phyloP scores from a whole-genome alignment of 2,797 vertebrate genomes.

The Yasuhikotakia modesta region DNA sequence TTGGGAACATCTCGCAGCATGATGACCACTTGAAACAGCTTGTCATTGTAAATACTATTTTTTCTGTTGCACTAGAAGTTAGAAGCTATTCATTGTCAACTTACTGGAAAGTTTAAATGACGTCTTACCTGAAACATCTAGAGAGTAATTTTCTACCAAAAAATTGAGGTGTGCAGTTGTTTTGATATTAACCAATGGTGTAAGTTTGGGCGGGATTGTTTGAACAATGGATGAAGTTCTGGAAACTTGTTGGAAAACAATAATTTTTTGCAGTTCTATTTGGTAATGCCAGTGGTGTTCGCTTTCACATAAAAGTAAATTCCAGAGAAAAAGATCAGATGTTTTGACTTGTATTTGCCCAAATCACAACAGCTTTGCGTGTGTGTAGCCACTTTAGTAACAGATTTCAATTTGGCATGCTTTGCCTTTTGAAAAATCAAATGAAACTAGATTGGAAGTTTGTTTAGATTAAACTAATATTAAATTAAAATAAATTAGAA shows the following conservation, averaged over 20 bases:
- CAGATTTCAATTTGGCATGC: slow-evolving; percentile 17
- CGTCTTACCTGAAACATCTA: no score
- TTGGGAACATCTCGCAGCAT: slow-evolving; percentile 92
- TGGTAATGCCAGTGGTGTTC: not conserved
- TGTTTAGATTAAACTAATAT: slow-evolving; percentile 54
- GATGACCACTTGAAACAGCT: slow-evolving; percentile 85
- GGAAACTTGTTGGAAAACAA: not conserved
- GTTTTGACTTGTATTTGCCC: slow-evolving; percentile 20
- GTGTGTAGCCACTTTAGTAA: slow-evolving; percentile 11
- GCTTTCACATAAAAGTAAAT: slow-evolving; percentile 16
- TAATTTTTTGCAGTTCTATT: not conserved
- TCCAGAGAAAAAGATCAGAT: slow-evolving; percentile 2
- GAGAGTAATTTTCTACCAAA: no score
- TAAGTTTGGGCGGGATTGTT: no score
- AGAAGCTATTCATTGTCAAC: not conserved
- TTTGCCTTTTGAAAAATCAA: slow-evolving; percentile 32
- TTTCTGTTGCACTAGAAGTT: not conserved
- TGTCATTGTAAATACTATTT: slow-evolving; percentile 82
- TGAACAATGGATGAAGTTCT: no score
- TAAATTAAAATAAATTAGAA: slow-evolving; percentile 51
- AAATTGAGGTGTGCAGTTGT: no score
- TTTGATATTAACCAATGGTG: no score
- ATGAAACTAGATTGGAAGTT: slow-evolving; percentile 42
- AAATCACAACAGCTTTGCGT: not conserved
- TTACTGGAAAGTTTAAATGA: no score